These are phyloP conservation scores for Triplophysa tibetana DNA, from an alignment of 2,113 vertebrate species.

Conservation along the genomic window DNA sequence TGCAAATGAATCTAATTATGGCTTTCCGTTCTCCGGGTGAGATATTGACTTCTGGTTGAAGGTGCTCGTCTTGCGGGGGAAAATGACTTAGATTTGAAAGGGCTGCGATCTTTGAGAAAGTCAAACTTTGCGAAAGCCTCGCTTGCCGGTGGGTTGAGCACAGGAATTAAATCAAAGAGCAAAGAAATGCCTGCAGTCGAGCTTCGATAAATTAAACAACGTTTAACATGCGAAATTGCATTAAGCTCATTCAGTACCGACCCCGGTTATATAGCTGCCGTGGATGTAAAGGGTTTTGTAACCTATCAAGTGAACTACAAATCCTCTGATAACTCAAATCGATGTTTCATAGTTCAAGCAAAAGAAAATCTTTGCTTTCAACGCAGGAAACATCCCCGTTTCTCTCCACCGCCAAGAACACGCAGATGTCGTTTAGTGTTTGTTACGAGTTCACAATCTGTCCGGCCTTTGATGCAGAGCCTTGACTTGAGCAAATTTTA, in stretches of 20 bases:
- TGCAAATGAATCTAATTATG: conserved; percentile 80
- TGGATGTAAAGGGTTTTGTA: background rate
- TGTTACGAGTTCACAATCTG: conserved; percentile 56
- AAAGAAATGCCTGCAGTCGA: background rate
- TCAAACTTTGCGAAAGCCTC: background rate
- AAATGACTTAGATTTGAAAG: background rate
- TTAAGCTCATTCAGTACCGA: background rate
- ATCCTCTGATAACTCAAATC: background rate
- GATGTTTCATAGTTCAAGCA: conserved; percentile 21
- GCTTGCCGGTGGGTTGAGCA: background rate
- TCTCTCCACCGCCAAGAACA: conserved; percentile 66
- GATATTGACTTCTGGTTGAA: conserved; percentile 79
- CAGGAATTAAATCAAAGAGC: background rate
- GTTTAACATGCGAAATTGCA: background rate
- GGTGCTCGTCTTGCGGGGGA: conserved; percentile 71
- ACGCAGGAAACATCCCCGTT: conserved; percentile 69
- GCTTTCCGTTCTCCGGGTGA: conserved; percentile 72
- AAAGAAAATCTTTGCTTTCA: conserved; percentile 68
- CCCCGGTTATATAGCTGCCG: background rate
- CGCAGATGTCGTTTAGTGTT: conserved; percentile 63
- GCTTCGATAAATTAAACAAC: background rate
- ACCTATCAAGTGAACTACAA: background rate
- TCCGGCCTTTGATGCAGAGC: conserved; percentile 64
- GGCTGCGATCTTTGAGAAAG: background rate
- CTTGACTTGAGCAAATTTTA: conserved; percentile 64